Base-by-base conservation (phyloP, 1,140 invertebrate genomes). In the Lanistes nyassanus region DNA sequence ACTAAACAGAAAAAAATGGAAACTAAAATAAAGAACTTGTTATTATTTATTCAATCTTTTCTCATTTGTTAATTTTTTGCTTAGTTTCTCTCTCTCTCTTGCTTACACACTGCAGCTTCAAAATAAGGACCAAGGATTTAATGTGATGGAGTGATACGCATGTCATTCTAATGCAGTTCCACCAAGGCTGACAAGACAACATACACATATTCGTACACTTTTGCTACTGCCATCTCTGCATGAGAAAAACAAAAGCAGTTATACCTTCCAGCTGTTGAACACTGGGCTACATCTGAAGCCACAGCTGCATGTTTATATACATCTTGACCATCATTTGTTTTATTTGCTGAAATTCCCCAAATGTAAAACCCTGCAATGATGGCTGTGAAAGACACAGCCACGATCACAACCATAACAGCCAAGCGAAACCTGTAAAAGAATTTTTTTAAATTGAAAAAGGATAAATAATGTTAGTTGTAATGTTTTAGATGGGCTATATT, bases 221-320 rank as follows among this genome's bases (percentile, higher is more conserved):
- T 42, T 47, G n/a, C n/a, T n/a, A n/a, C n/a, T n/a, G n/a, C n/a
- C n/a, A n/a, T n/a, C n/a, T n/a, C n/a, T n/a, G n/a, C n/a, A 47
- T 13, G 19, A 47, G 9, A 16, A 47, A 47, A 47, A 13, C 42
- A 9, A 47, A 3, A 37, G 21, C n/a, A 42, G 23, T 75, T 76
- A 80, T 74, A 84, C 83, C 77, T 82, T 31, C 83, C 83, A 58
- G 83, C 70, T 36, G 68, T 42, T 1, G 83, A 84, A 62, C 83
- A 84, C 31, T 76, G 68, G 26, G 68, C 74, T 11, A 77, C 79
- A 80, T 81, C 82, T 31, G 81, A 80, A 5, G 83, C 79, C 36
- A 64, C 58, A 51, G 53, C 53, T n/a, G 62, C 72, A 47, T 53
- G 58, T 29, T 47, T n/a, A 58, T 60, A 74, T n/a, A 21, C 34